Evolutionary conservation across 2,797 vertebrate species (phyloP).

Genomic region (Lacerta bilineata): DNA sequence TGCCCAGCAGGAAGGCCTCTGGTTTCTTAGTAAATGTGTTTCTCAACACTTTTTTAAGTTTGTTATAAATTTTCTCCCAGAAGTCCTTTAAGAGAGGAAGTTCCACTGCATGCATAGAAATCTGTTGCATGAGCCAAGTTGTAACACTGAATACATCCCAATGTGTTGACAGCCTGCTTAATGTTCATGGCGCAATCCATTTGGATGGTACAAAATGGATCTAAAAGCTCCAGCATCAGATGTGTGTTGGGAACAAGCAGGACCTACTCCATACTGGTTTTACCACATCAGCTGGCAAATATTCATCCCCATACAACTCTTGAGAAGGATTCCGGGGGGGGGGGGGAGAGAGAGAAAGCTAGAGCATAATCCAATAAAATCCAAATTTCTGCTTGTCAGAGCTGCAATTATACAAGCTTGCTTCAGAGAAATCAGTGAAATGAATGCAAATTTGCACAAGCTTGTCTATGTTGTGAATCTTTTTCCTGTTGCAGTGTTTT

Average conservation of each 20-base stretch:
- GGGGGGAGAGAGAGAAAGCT: not conserved
- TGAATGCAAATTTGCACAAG: constrained; percentile 15
- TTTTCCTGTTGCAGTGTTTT: not conserved
- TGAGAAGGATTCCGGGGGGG: too few species aligned
- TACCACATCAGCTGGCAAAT: constrained; percentile 29
- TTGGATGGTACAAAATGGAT: too few species aligned
- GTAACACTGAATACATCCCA: too few species aligned
- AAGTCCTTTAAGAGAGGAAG: too few species aligned
- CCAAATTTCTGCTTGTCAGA: not conserved
- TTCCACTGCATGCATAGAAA: too few species aligned
- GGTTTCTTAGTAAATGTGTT: too few species aligned
- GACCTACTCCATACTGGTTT: constrained; percentile 9
- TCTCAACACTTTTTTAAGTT: too few species aligned
- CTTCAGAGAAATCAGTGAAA: constrained; percentile 18
- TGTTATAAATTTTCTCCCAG: too few species aligned
- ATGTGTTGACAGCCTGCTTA: not conserved
- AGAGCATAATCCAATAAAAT: not conserved
- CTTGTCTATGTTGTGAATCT: not conserved
- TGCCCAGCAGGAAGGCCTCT: too few species aligned
- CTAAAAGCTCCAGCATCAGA: not conserved
- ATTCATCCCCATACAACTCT: not conserved
- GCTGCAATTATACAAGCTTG: constrained; percentile 15
- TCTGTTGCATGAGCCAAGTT: too few species aligned
- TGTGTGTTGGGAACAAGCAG: constrained; percentile 9
- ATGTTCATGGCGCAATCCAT: not conserved